phyloP scores from a whole-genome alignment of 2,888 invertebrate genomes.

The Machimus rusticus region DNA sequence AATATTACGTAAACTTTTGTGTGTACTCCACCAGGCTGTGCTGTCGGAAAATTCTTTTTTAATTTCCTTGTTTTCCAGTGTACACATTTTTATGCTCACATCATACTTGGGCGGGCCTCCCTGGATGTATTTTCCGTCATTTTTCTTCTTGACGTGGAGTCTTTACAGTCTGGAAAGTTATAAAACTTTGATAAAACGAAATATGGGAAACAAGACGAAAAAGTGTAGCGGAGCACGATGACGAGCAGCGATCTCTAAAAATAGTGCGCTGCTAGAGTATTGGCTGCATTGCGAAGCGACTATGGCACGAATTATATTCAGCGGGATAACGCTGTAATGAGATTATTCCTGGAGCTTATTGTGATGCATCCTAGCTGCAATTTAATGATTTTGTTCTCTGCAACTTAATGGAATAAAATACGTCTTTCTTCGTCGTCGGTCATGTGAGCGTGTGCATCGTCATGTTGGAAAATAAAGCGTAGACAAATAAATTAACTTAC shows the following conservation, averaged over 20 bases:
- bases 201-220: slow-evolving; percentile 14
- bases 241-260: slow-evolving; percentile 19
- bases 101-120: neutral
- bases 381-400: neutral
- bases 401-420: neutral
- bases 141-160: slow-evolving; percentile 22
- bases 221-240: neutral
- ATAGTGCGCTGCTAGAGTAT: neutral
- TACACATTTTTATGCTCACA: slow-evolving; percentile 27
- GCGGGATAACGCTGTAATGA: slow-evolving; percentile 1
- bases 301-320: neutral
- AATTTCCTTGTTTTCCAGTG: slow-evolving; percentile 26
- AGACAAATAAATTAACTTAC: neutral
- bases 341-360: neutral
- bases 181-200: slow-evolving; percentile 33
- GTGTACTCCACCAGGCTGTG: neutral
- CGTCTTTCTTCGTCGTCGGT: neutral
- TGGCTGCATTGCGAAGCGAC: neutral
- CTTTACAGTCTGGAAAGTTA: slow-evolving; percentile 32
- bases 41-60: slow-evolving; percentile 9
- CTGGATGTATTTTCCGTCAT: slow-evolving; percentile 14
- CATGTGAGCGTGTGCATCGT: neutral
- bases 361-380: neutral
- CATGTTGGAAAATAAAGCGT: neutral
- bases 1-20: slow-evolving; percentile 21